Percentiles rank a stretch among this genome's conserved stretches.
These are phyloP conservation scores for Babylonia areolata DNA, from an alignment of 1,140 invertebrate genomes.

Conservation along the genomic window DNA sequence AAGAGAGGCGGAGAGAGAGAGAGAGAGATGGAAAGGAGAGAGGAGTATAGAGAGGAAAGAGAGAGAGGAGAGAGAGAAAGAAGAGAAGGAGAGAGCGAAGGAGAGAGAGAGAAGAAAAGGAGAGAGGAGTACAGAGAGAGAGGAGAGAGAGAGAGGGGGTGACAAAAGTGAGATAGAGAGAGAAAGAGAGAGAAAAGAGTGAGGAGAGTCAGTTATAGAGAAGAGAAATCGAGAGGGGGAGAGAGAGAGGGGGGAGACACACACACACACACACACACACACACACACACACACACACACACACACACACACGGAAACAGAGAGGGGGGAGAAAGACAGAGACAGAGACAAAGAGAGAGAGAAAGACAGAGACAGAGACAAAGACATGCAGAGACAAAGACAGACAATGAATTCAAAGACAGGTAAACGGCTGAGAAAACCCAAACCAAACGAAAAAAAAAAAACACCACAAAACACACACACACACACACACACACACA, in stretches of 20 bases:
- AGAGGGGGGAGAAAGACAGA: neutral
- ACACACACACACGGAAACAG: neutral
- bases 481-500: too few relatives aligned
- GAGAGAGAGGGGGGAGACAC: too few relatives aligned
- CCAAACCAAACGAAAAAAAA: too few relatives aligned
- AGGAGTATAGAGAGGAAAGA: neutral
- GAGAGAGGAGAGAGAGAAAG: neutral
- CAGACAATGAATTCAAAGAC: too few relatives aligned
- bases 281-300: slow-evolving; percentile 23
- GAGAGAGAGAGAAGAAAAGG: neutral
- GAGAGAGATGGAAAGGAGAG: neutral
- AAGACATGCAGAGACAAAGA: too few relatives aligned
- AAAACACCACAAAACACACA: too few relatives aligned
- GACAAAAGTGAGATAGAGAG: too few relatives aligned
- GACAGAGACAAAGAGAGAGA: neutral
- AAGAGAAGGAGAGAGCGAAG: neutral
- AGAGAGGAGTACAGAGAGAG: neutral
- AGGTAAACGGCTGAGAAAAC: too few relatives aligned
- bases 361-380: too few relatives aligned
- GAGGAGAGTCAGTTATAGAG: neutral
- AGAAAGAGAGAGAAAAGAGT: too few relatives aligned
- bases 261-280: slow-evolving; percentile 8
- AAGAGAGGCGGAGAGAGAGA: neutral
- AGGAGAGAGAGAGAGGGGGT: neutral
- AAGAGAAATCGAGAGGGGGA: too few relatives aligned